Base-by-base conservation (phyloP, 2,888 invertebrate genomes). In the Meteorus cinctellus region DNA sequence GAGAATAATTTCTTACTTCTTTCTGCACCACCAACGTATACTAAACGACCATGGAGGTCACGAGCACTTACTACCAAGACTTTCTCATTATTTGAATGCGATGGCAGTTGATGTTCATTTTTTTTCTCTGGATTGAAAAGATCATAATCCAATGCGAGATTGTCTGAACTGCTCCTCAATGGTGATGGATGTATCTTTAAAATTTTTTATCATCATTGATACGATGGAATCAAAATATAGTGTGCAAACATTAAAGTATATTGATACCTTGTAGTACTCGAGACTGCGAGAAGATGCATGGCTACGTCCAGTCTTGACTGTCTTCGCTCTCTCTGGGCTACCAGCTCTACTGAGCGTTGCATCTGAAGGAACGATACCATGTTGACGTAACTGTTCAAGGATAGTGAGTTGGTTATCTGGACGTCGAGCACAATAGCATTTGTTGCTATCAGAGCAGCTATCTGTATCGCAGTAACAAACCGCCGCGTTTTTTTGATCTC, bases 381-480 rank as follows among this genome's bases (percentile, higher is more conserved):
- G 88, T 76, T 90, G 90, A 62, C 91, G 89, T 14, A 92, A 85
- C 80, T 92, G 91, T 77, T 92, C 91, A 75, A 92, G 86, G 70
- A 91, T 90, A 8, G 90, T 90, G 0, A 91, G 91, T 77, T 91
- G 90, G 4, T 79, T 79, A 27, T 45, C 29, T 0, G 75, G 55
- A 68, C 76, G 76, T 31, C 74, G 66, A 8, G 86, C 84, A 86
- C 97, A 97, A 86, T 97, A 97, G 86, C 97, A 97, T 88, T 96
- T 96, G 88, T 96, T 96, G 83, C 95, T 94, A 81, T 96, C 96
- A 0, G 95, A 93, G 86, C 97, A 97, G 84, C 96, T 96, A 87
- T 97, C 96, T 0, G 96, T 96, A 84, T 95, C 95, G 86, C 95
- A 95, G 19, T 94, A 95, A 84, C 96, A 97, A 84, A 85, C 84